Evolutionary conservation across 2,113 vertebrate genomes (phyloP).

Genomic region (Vombatus ursinus): DNA sequence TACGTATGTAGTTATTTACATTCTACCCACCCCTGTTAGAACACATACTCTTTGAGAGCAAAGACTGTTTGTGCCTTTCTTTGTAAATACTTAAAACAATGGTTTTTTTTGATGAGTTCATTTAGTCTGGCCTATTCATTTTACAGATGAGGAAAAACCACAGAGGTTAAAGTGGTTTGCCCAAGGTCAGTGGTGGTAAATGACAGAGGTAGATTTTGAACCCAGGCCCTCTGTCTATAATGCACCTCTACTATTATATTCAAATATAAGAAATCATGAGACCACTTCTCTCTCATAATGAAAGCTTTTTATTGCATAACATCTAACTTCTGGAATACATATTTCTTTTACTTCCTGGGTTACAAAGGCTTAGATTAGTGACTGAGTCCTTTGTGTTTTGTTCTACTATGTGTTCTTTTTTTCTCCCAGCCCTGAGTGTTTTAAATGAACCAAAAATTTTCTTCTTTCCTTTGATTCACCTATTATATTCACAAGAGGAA

Average conservation of each 20-base stretch:
- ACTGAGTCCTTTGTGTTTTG: not conserved
- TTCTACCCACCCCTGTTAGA: not conserved
- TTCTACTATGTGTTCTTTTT: not conserved
- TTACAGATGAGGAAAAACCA: not conserved
- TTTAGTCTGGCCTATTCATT: not conserved
- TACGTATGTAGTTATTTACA: not conserved
- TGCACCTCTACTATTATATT: not conserved
- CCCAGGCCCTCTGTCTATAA: not conserved
- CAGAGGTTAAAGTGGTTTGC: not conserved
- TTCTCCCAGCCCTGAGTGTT: not conserved
- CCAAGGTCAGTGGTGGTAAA: not conserved
- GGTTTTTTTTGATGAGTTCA: not conserved
- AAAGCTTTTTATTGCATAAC: not conserved
- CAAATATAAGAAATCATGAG: not conserved
- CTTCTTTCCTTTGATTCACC: not conserved
- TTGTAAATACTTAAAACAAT: not conserved
- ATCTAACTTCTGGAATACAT: accelerated
- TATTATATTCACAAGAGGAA: not conserved
- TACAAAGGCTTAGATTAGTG: not conserved
- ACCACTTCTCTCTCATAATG: not conserved
- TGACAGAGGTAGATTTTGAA: not conserved
- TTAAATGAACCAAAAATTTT: not conserved
- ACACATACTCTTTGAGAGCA: not conserved
- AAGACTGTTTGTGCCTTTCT: not conserved
- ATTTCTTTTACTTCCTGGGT: not conserved